Conservation (phyloP, 2,888 invertebrate genomes). For the Dicyrtoma fusca region DNA sequence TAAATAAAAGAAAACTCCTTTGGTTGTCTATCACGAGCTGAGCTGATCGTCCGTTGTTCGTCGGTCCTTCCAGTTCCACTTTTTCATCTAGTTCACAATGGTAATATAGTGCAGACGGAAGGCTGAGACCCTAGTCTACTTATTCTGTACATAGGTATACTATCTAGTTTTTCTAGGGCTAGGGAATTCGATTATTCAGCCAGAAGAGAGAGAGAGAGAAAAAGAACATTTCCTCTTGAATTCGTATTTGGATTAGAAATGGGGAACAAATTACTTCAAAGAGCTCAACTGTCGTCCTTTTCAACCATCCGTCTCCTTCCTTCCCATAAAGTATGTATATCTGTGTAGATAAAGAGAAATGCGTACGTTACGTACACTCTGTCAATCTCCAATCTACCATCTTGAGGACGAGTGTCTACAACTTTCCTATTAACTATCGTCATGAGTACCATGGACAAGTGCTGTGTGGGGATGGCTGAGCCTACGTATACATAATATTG, state of each 20-base stretch:
- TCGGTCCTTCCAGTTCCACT: neutral
- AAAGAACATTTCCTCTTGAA: constrained; percentile 10
- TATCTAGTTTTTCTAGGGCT: neutral
- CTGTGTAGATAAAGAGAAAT: no score
- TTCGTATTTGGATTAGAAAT: constrained; percentile 22
- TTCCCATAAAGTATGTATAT: no score
- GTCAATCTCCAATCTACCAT: no score
- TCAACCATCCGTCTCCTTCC: constrained; percentile 22
- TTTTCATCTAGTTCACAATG: neutral
- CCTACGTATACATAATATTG: no score
- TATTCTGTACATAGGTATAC: constrained; percentile 1
- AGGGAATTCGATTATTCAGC: constrained; percentile 28
- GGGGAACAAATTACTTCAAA: constrained; percentile 25
- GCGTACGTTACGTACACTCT: no score
- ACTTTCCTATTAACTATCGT: no score
- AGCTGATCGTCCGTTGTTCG: neutral
- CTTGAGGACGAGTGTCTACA: no score
- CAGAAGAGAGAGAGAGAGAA: constrained; percentile 7
- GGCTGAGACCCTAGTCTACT: neutral
- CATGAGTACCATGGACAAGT: no score
- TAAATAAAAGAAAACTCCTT: no score
- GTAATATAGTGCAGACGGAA: neutral
- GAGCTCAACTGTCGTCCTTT: constrained; percentile 21
- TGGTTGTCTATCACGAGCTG: no score
- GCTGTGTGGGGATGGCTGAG: no score